Conservation (phyloP, 2,113 vertebrate genomes). For the Phylloscopus trochiloides region DNA sequence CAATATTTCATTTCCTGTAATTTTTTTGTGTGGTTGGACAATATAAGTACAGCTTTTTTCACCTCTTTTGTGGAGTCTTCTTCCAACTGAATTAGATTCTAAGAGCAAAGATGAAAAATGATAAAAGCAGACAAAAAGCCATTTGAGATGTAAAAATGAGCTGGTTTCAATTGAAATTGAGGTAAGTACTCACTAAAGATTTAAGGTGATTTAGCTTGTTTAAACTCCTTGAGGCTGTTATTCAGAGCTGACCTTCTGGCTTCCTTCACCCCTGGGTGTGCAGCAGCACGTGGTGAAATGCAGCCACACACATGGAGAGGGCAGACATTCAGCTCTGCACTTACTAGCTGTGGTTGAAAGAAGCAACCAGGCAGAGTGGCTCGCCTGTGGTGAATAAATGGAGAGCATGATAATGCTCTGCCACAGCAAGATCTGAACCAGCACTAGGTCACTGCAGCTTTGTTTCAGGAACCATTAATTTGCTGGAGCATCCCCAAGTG, state of each 20-base stretch:
- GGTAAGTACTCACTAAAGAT: background rate
- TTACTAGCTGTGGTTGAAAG: background rate
- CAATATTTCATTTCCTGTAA: background rate
- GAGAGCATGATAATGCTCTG: background rate
- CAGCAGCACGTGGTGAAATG: accelerated
- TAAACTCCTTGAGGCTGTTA: background rate
- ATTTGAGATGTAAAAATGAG: background rate
- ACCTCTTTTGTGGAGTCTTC: background rate
- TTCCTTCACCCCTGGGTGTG: background rate
- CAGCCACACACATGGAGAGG: accelerated
- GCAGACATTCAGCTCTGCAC: background rate
- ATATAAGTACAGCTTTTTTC: background rate
- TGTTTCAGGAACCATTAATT: background rate
- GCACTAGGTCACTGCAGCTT: background rate
- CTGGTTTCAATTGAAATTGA: background rate
- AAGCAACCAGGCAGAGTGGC: background rate
- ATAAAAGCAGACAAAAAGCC: background rate
- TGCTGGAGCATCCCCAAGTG: background rate
- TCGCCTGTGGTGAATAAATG: accelerated
- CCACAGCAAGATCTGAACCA: background rate
- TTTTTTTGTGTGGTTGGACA: background rate
- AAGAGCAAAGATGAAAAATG: background rate
- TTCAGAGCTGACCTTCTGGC: background rate
- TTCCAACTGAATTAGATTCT: background rate
- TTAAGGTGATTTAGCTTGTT: background rate